Conservation (phyloP, 2,888 invertebrate species). For the Gisinianus flammeolus region DNA sequence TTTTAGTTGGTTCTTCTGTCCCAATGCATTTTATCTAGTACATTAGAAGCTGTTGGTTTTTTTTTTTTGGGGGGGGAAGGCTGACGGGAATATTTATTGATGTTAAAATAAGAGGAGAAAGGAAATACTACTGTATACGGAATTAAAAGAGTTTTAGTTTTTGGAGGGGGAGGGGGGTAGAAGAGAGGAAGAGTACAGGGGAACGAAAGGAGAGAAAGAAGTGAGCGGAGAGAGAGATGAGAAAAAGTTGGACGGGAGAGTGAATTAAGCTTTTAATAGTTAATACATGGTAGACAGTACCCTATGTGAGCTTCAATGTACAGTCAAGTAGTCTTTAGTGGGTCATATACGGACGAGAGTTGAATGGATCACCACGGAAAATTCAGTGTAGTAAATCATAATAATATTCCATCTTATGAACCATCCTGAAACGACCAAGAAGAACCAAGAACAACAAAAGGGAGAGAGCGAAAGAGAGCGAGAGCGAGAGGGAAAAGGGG, state of each 20-base stretch:
- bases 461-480: background rate
- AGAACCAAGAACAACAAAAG: background rate
- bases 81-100: background rate
- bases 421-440: background rate
- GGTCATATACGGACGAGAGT: background rate
- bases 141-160: background rate
- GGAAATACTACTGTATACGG: too few species aligned
- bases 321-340: constrained; percentile 8
- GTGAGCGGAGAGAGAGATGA: background rate
- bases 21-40: too few species aligned
- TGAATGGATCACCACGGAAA: constrained; percentile 18
- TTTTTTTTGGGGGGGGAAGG: background rate
- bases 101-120: too few species aligned
- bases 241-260: background rate
- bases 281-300: background rate
- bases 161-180: background rate
- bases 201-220: background rate
- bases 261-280: constrained; percentile 9
- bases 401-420: background rate
- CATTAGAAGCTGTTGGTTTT: too few species aligned
- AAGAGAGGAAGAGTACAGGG: background rate
- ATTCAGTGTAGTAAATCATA: constrained; percentile 6
- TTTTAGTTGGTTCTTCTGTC: too few species aligned
- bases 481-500: background rate
- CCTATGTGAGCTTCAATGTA: background rate